Base-by-base conservation (phyloP, 2,888 invertebrate species). In the Tillus elongatus region DNA sequence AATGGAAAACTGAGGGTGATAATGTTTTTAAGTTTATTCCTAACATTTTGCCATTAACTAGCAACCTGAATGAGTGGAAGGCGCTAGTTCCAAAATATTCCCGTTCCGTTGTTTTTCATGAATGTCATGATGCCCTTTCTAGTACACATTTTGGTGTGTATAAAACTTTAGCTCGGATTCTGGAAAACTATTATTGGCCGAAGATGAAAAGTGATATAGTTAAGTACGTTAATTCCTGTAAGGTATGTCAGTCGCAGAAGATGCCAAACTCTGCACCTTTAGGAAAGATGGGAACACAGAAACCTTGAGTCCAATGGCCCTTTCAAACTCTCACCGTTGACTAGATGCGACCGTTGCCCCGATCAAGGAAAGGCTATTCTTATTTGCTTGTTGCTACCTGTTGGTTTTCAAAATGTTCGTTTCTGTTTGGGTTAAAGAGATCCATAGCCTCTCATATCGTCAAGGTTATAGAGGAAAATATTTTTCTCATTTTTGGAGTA, bases 1-100 rank as follows among this genome's bases (percentile, higher is more conserved):
- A 19, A 19, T 19, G 24, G 24, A 19, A 19, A n/a, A 19, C n/a
- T 19, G 24, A 19, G n/a, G 24, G 24, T 8, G 24, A 19, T 19
- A 6, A n/a, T 19, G n/a, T 19, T 19, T 19, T 8, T 19, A 19
- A 19, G 24, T 19, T 19, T 19, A n/a, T n/a, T 6, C 24, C 24
- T 6, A 8, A n/a, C n/a, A 6, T 8, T 6, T 19, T 19, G 24
- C 24, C 24, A 8, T n/a, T 19, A 8, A n/a, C 6, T 8, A 19
- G 6, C n/a, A 19, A 19, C n/a, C 6, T 19, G n/a, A 19, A 19
- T 8, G 24, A 19, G 24, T 19, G 24, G 24, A 19, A 19, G 24
- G 24, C 6, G n/a, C 6, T 19, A 19, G 24, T 19, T n/a, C 24
- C 24, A 19, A 19, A 19, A n/a, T 19, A 6, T 19, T n/a, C 6